A percentile compares a stretch with the other conserved stretches of the same genome.
Evolutionary conservation across 2,113 vertebrate species (phyloP).

Genomic region (human): DNA sequence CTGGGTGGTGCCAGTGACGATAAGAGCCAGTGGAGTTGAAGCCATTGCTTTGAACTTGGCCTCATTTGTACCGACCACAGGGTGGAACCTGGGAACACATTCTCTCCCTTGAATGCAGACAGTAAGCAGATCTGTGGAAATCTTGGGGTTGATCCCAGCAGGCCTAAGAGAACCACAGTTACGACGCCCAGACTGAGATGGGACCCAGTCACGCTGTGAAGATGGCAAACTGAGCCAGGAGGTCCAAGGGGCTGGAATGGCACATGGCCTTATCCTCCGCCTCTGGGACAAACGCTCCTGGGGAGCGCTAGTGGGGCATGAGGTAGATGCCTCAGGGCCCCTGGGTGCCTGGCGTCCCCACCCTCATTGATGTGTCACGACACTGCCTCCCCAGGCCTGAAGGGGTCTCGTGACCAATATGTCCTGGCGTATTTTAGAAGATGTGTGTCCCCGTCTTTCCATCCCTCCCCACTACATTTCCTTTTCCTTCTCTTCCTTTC

Average conservation of each 20-base stretch:
- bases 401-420: fast-evolving
- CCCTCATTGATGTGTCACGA: fast-evolving
- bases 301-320: neutral
- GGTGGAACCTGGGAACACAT: neutral
- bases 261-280: neutral
- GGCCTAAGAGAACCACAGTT: neutral
- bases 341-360: neutral
- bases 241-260: neutral
- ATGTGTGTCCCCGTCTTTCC: fast-evolving
- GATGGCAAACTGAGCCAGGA: neutral
- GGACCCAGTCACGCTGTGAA: neutral
- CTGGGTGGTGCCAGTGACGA: neutral
- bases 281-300: neutral
- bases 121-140: neutral
- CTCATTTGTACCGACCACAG: neutral
- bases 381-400: fast-evolving
- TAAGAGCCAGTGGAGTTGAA: neutral
- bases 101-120: neutral
- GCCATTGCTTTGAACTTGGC: neutral
- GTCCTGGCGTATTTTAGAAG: neutral
- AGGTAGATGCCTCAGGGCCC: fast-evolving
- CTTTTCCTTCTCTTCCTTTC: neutral
- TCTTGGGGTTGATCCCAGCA: neutral
- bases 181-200: neutral
- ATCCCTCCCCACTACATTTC: neutral